Evolutionary conservation across 2,888 invertebrate genomes (phyloP), one percentile per base, ranked within the genome.

Genomic region (Cyaniris semiargus): DNA sequence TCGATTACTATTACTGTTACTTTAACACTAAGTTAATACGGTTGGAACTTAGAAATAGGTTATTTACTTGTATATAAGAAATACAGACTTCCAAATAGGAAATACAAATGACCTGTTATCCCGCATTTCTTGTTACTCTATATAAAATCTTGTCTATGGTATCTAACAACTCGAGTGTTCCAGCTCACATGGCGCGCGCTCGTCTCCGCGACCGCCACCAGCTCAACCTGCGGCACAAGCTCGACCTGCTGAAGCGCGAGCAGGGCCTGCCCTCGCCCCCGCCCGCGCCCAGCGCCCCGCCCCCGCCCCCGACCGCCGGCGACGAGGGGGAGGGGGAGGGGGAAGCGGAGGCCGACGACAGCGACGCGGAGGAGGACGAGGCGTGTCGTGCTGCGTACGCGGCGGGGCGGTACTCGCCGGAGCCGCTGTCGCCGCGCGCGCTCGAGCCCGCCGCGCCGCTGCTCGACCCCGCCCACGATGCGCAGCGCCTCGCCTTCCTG

Each of bases 131-230:
- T n/a, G n/a, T n/a, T n/a, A n/a, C n/a, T n/a, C n/a, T n/a, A n/a
- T n/a, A n/a, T n/a, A n/a, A n/a, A n/a, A n/a, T n/a, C n/a, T n/a
- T n/a, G n/a, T n/a, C n/a, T n/a, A n/a, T n/a, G n/a, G n/a, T n/a
- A n/a, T n/a, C n/a, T n/a, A n/a, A n/a, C n/a, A n/a, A n/a, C n/a
- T n/a, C n/a, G n/a, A n/a, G n/a, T n/a, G 23, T 56, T 15, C 48
- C 86, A 95, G 99, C 98, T 7, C 98, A 98, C 89, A 98, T 98
- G 96, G 98, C 99, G 0, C 95, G 98, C 83, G 98, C 98, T 0
- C 95, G 99, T 53, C 95, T 99, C 15, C 95, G 98, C 77, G 99
- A 99, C 90, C 95, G 98, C 0, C 99, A 99, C 92, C 98, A 98
- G 90, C 96, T 96, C 81, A 98, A 98, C 90, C 94, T 99, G 81